These are phyloP conservation scores for Alexandromys fortis DNA, from an alignment of 2,113 vertebrate genomes.

Conservation along the genomic window DNA sequence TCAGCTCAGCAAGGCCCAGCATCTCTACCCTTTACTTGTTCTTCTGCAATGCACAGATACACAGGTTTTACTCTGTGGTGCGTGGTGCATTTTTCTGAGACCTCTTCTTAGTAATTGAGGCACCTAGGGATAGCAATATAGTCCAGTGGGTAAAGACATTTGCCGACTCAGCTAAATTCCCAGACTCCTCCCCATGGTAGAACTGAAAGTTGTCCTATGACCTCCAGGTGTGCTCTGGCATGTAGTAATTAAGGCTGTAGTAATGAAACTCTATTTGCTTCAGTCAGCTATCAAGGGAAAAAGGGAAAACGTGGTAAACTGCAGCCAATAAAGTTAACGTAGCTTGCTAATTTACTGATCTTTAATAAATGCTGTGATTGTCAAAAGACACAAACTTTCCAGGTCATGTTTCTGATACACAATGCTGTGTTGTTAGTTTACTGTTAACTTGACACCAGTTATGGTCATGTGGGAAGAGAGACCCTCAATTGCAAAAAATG, in stretches of 20 bases:
- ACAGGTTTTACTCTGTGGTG: neutral
- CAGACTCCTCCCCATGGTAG: too few relatives aligned
- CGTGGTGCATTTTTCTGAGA: neutral
- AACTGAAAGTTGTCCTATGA: neutral
- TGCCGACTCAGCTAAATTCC: neutral
- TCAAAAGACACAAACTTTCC: neutral
- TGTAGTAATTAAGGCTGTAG: neutral
- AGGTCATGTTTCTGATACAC: neutral
- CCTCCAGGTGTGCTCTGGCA: neutral
- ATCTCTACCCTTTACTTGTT: too few relatives aligned
- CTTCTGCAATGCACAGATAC: neutral
- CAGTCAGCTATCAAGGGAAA: neutral
- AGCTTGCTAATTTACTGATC: neutral
- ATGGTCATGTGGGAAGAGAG: too few relatives aligned
- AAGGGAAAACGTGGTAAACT: neutral
- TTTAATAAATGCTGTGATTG: neutral
- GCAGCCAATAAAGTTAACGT: neutral
- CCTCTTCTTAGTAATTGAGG: neutral
- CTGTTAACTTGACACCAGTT: neutral
- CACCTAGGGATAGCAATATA: neutral
- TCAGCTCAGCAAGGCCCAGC: neutral
- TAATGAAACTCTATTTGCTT: neutral
- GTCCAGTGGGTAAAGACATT: neutral
- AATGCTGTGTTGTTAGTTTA: neutral
- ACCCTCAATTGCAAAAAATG: too few relatives aligned